Evolutionary conservation across 1,140 invertebrate genomes (phyloP).

Genomic region (Eciton burchellii): DNA sequence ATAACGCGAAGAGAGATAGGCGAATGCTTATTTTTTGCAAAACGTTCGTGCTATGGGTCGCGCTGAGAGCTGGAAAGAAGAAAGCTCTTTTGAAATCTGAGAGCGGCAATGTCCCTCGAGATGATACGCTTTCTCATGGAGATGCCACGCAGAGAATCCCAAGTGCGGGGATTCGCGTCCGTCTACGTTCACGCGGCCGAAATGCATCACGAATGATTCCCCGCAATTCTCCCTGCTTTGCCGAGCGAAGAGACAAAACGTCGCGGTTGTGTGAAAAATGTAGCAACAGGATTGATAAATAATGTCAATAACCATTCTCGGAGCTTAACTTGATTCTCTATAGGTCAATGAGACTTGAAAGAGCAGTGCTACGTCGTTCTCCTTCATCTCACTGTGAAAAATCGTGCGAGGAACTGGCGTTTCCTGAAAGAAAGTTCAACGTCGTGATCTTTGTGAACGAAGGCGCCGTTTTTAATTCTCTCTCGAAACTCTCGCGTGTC

Average conservation of each 20-base stretch:
- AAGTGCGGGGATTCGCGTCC: neutral
- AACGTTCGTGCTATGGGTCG: conserved; percentile 19
- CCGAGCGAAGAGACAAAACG: neutral
- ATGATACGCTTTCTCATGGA: conserved; percentile 45
- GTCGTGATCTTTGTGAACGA: too few species aligned
- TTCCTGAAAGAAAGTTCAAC: neutral
- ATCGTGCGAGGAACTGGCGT: neutral
- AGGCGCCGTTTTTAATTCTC: too few species aligned
- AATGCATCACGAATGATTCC: conserved; percentile 18
- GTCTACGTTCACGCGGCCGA: neutral
- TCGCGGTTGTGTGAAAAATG: neutral
- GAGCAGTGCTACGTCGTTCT: neutral
- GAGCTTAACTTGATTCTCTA: neutral
- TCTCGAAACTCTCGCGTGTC: neutral
- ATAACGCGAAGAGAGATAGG: neutral
- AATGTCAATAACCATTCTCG: neutral
- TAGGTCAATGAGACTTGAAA: neutral
- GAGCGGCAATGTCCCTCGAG: conserved; percentile 25
- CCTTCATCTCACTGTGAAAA: neutral
- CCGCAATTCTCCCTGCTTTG: neutral
- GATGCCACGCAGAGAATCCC: conserved; percentile 10
- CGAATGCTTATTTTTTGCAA: conserved; percentile 45
- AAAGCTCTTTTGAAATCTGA: conserved; percentile 59
- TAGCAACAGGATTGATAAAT: conserved; percentile 6
- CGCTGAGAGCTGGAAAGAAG: conserved; percentile 47